phyloP scores from a whole-genome alignment of 1,140 invertebrate genomes.

The Mylabris phalerata region DNA sequence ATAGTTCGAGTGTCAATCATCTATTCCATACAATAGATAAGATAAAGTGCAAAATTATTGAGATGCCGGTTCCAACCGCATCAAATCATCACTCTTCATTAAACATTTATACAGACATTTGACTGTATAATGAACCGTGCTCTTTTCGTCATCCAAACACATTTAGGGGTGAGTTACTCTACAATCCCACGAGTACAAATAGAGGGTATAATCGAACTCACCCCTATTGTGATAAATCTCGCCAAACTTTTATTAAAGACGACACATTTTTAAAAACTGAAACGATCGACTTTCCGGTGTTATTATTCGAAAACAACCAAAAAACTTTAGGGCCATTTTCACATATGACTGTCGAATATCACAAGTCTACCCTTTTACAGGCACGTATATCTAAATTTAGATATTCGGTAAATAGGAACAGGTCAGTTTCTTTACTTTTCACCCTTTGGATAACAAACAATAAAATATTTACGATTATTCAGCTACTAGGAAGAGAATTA shows the following conservation, averaged over 20 bases:
- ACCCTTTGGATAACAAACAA: too few relatives aligned
- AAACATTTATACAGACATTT: constrained; percentile 41
- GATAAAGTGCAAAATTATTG: too few relatives aligned
- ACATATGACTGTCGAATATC: constrained; percentile 2
- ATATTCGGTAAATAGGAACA: too few relatives aligned
- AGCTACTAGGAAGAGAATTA: too few relatives aligned
- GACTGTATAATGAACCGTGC: constrained; percentile 40
- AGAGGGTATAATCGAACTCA: constrained; percentile 30
- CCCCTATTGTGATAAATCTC: constrained; percentile 31
- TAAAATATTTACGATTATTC: too few relatives aligned
- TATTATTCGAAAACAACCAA: background rate
- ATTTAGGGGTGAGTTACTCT: constrained; percentile 11
- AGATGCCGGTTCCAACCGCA: background rate
- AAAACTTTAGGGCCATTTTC: background rate
- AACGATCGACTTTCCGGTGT: constrained; percentile 6
- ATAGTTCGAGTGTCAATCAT: too few relatives aligned
- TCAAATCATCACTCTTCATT: constrained; percentile 43
- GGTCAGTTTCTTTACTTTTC: too few relatives aligned
- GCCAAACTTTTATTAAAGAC: background rate
- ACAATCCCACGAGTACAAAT: constrained; percentile 17
- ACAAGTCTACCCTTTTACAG: background rate
- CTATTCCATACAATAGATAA: too few relatives aligned
- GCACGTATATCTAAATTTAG: too few relatives aligned
- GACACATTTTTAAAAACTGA: too few relatives aligned
- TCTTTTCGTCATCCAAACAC: constrained; percentile 20